Percentiles rank a stretch among this genome's conserved stretches.
These are phyloP conservation scores for Glaucidium brasilianum DNA, from an alignment of 2,113 vertebrate genomes.

Conservation along the genomic window DNA sequence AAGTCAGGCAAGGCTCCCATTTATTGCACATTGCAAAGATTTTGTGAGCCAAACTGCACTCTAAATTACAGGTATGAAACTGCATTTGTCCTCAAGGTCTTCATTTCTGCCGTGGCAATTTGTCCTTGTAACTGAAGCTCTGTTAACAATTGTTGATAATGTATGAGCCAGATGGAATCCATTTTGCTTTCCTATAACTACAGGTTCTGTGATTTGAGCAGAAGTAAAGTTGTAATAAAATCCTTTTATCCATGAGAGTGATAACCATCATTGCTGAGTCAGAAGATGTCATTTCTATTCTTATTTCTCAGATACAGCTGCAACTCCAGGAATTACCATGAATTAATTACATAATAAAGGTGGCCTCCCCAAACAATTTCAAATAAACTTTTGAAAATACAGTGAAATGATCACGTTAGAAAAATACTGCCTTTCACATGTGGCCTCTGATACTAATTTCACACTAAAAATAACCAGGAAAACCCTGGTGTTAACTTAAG, in stretches of 20 bases:
- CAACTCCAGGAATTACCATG: neutral
- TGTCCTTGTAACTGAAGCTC: neutral
- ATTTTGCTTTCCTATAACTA: neutral
- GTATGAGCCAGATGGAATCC: neutral
- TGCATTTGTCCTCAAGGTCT: constrained; percentile 6
- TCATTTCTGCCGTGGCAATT: neutral
- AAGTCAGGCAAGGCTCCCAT: neutral
- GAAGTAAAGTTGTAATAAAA: constrained; percentile 3
- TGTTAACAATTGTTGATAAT: neutral
- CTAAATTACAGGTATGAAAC: constrained; percentile 21
- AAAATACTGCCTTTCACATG: neutral
- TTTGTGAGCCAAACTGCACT: neutral
- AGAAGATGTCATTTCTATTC: neutral
- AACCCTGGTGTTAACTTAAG: neutral
- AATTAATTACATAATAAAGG: neutral
- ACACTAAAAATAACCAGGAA: neutral
- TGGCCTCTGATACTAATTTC: neutral
- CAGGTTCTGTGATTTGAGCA: neutral
- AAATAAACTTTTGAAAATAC: neutral
- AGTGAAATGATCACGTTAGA: neutral
- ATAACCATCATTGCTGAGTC: neutral
- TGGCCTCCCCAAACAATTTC: neutral
- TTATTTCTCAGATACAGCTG: neutral
- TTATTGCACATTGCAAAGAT: neutral
- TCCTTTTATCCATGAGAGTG: neutral